Evolutionary conservation across 2,113 vertebrate species (phyloP).

Genomic region (Dunckerocampus dactyliophorus): DNA sequence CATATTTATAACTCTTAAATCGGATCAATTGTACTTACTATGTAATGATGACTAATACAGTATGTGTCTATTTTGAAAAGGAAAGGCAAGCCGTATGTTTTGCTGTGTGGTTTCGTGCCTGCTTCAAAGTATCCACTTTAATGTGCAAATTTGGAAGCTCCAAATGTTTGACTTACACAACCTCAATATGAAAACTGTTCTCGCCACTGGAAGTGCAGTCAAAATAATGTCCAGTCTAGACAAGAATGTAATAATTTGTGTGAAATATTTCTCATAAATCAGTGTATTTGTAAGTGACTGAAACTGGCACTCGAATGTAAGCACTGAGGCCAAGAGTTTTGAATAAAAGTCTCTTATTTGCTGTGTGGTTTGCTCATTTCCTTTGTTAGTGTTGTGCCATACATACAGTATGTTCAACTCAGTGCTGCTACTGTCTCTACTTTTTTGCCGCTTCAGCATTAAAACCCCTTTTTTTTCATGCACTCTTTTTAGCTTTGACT

Average conservation of each 20-base stretch:
- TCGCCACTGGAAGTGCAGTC: slow-evolving; percentile 51
- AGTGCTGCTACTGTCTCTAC: slow-evolving; percentile 50
- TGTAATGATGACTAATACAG: background rate
- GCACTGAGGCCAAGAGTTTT: slow-evolving; percentile 44
- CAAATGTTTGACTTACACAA: slow-evolving; percentile 43
- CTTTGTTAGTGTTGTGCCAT: slow-evolving; percentile 68
- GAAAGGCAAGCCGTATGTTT: slow-evolving; percentile 4
- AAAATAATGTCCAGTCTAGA: slow-evolving; percentile 63
- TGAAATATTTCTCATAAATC: slow-evolving; percentile 64
- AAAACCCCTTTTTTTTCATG: slow-evolving; percentile 19
- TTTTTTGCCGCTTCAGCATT: slow-evolving; percentile 56
- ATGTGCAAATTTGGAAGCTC: slow-evolving; percentile 44
- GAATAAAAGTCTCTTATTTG: slow-evolving; percentile 67
- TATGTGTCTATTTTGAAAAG: slow-evolving; percentile 2
- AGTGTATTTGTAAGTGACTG: slow-evolving; percentile 59
- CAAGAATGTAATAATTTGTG: slow-evolving; percentile 67
- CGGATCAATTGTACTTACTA: background rate
- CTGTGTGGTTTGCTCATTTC: slow-evolving; percentile 75
- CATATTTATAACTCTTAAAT: background rate
- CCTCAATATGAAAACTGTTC: slow-evolving; percentile 40
- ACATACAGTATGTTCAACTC: slow-evolving; percentile 40
- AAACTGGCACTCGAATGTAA: slow-evolving; percentile 55
- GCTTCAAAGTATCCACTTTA: slow-evolving; percentile 35
- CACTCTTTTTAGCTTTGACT: slow-evolving; percentile 20
- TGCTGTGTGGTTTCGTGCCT: slow-evolving; percentile 31